Evolutionary conservation across 2,797 vertebrate species (phyloP).

Genomic region (Gymnothorax reevesii): DNA sequence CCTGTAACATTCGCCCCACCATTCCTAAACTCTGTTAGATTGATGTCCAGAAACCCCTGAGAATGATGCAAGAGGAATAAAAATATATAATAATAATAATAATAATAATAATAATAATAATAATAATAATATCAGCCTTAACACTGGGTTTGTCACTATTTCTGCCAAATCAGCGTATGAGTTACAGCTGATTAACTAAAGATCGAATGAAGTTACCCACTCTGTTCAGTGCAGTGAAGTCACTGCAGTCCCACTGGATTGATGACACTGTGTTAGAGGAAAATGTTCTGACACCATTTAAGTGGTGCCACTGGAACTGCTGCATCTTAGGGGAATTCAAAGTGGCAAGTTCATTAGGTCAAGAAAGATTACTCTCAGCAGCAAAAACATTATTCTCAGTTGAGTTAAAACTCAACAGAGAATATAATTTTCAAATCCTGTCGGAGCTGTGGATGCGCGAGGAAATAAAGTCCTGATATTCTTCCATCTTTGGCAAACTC

Average conservation of each 20-base stretch:
- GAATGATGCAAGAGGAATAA: not conserved
- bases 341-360: not conserved
- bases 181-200: not conserved
- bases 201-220: not conserved
- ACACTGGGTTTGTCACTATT: not conserved
- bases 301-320: not conserved
- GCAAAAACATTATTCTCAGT: too few relatives aligned
- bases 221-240: not conserved
- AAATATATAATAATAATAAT: not conserved
- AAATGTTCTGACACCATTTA: not conserved
- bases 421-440: too few relatives aligned
- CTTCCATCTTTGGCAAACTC: too few relatives aligned
- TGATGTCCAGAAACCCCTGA: slow-evolving; percentile 97
- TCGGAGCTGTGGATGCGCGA: too few relatives aligned
- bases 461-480: too few relatives aligned
- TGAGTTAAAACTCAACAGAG: too few relatives aligned
- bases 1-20: slow-evolving; percentile 95
- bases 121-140: not conserved
- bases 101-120: not conserved
- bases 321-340: not conserved
- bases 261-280: not conserved
- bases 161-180: not conserved
- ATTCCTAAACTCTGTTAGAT: slow-evolving; percentile 91
- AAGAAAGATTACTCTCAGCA: not conserved
- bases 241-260: not conserved